Conservation (phyloP, 2,113 vertebrate genomes). For the Gallinago paraguaiae region DNA sequence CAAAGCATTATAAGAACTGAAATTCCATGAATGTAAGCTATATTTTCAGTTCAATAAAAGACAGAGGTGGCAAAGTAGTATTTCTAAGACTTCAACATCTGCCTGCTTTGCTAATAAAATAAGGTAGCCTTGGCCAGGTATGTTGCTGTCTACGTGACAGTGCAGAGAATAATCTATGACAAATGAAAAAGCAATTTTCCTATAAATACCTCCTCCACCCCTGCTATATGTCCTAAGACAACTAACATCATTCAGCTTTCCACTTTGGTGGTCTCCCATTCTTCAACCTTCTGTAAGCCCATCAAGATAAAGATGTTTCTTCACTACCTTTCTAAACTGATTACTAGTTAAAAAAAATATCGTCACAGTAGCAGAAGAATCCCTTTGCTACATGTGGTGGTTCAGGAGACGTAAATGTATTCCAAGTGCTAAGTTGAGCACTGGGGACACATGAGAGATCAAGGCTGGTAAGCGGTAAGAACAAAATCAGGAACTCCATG, state of each 20-base stretch:
- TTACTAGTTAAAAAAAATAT: accelerated
- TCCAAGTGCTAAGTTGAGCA: not conserved
- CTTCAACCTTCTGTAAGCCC: not conserved
- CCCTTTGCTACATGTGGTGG: accelerated
- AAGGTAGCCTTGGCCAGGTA: not conserved
- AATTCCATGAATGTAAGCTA: not conserved
- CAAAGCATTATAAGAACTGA: not conserved
- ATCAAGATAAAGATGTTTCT: not conserved
- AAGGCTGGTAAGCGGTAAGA: not conserved
- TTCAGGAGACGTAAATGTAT: not conserved
- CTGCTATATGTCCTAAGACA: not conserved
- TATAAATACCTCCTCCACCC: not conserved
- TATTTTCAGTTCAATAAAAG: not conserved
- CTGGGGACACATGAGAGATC: not conserved
- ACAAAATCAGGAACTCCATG: accelerated
- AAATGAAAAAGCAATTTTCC: not conserved
- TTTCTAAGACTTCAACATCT: not conserved
- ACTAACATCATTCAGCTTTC: not conserved
- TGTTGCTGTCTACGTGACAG: not conserved
- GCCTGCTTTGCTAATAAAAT: not conserved
- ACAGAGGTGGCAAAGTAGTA: not conserved
- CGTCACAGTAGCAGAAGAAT: not conserved
- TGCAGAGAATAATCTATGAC: not conserved
- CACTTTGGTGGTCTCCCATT: not conserved
- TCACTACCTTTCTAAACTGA: not conserved